Percentiles rank a stretch among this genome's conserved stretches.
Evolutionary conservation across 2,888 invertebrate species (phyloP).

Genomic region (Lasioglossum lativentre): DNA sequence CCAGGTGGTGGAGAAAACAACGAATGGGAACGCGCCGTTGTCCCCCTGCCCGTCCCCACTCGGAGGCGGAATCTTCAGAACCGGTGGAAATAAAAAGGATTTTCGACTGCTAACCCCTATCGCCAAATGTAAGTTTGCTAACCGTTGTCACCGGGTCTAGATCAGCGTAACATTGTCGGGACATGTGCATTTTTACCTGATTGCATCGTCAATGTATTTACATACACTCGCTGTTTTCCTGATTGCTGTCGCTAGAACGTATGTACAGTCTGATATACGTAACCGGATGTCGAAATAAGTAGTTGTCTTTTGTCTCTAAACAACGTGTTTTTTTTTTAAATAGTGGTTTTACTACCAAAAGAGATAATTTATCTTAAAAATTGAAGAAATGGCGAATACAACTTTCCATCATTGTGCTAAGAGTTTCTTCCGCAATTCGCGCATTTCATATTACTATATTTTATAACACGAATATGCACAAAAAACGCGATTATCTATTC

Average conservation of each 20-base stretch:
- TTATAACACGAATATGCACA: no score
- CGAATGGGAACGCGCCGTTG: constrained; percentile 10
- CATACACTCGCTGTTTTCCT: not conserved
- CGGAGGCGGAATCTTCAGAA: not conserved
- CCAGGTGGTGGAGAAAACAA: constrained; percentile 47
- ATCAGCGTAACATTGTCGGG: not conserved
- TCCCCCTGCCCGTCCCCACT: not conserved
- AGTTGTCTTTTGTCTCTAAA: not conserved
- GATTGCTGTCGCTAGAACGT: not conserved
- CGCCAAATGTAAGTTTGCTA: constrained; percentile 19
- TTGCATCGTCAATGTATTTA: not conserved
- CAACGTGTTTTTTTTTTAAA: no score
- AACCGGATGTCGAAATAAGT: not conserved
- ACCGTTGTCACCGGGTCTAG: not conserved
- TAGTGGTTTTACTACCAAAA: no score
- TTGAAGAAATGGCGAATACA: not conserved
- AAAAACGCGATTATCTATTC: no score
- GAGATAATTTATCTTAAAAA: not conserved
- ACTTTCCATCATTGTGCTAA: no score
- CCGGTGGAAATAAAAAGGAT: not conserved
- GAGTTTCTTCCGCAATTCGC: no score
- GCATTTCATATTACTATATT: no score
- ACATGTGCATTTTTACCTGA: not conserved
- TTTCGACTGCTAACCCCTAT: constrained; percentile 23
- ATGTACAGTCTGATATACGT: not conserved